Percentiles rank a stretch among this genome's conserved stretches.
Conservation (phyloP, 92 coral and sea anemone species). For the Zoanthus sociatus region DNA sequence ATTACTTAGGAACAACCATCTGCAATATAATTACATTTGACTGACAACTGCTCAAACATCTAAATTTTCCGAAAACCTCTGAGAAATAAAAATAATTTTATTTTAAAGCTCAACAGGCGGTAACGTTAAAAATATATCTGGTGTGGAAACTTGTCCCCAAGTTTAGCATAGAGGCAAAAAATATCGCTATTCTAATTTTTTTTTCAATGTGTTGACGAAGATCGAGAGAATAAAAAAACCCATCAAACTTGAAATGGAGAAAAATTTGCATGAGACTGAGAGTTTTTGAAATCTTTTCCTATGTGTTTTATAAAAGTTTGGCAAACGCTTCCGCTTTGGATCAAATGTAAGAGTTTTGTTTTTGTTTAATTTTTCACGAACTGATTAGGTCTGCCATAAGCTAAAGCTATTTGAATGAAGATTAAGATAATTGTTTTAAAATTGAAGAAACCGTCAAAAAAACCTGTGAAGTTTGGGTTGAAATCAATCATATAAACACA, state of each 20-base stretch:
- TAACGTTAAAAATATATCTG: background rate
- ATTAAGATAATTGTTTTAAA: background rate
- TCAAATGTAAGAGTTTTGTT: constrained; percentile 20
- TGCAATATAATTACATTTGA: too few relatives aligned
- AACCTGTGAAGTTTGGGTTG: background rate
- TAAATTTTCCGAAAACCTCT: background rate
- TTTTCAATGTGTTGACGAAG: background rate
- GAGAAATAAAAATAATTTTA: background rate
- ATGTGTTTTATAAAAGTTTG: constrained; percentile 14
- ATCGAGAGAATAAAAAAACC: background rate
- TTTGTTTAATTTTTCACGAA: constrained; percentile 4
- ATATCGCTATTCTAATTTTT: background rate
- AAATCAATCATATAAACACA: background rate
- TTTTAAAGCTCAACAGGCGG: constrained; percentile 21
- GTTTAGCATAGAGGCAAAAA: background rate
- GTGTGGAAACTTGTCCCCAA: background rate
- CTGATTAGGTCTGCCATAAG: background rate
- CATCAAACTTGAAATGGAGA: background rate
- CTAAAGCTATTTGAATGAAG: background rate
- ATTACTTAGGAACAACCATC: too few relatives aligned
- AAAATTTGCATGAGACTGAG: constrained; percentile 20
- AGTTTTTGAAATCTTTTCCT: background rate
- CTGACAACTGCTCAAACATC: background rate
- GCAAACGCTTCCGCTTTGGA: constrained; percentile 22
- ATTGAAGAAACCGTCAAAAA: background rate